A percentile compares a stretch with the other conserved stretches of the same genome.
Evolutionary conservation across 2,797 vertebrate species (phyloP).

Genomic region (Malacoctenus gilli): DNA sequence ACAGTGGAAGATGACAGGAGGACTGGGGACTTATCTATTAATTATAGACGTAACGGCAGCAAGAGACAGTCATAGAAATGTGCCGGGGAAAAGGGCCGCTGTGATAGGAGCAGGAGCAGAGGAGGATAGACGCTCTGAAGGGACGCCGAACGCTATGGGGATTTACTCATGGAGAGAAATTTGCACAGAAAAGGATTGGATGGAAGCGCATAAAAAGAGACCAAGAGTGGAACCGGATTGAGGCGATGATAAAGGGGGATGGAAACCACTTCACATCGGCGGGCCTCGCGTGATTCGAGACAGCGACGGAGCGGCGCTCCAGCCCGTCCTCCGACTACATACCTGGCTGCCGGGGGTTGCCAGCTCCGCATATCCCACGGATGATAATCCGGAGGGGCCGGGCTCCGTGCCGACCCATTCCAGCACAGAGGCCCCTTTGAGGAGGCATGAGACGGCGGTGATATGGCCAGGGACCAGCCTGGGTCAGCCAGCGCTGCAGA

Average conservation of each 20-base stretch:
- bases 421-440: constrained; percentile 60
- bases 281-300: constrained; percentile 29
- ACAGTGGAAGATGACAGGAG: constrained; percentile 50
- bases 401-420: constrained; percentile 49
- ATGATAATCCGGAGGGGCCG: constrained; percentile 50
- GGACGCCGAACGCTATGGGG: constrained; percentile 9
- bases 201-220: constrained; percentile 34
- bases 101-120: constrained; percentile 16
- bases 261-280: neutral
- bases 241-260: constrained; percentile 21
- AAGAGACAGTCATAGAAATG: constrained; percentile 28
- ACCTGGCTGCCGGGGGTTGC: constrained; percentile 59
- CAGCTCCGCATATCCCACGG: constrained; percentile 47
- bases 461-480: constrained; percentile 60
- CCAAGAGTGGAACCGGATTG: constrained; percentile 23
- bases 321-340: constrained; percentile 38
- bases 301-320: constrained; percentile 26
- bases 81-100: constrained; percentile 4
- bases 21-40: constrained; percentile 61
- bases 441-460: constrained; percentile 53
- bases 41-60: constrained; percentile 33
- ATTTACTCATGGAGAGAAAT: constrained; percentile 30
- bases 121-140: constrained; percentile 5
- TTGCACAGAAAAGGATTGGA: constrained; percentile 24
- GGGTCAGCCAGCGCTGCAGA: constrained; percentile 63